A percentile compares a stretch with the other conserved stretches of the same genome.
Evolutionary conservation across 2,888 invertebrate genomes (phyloP).

Genomic region (Polylopha cassiicola): DNA sequence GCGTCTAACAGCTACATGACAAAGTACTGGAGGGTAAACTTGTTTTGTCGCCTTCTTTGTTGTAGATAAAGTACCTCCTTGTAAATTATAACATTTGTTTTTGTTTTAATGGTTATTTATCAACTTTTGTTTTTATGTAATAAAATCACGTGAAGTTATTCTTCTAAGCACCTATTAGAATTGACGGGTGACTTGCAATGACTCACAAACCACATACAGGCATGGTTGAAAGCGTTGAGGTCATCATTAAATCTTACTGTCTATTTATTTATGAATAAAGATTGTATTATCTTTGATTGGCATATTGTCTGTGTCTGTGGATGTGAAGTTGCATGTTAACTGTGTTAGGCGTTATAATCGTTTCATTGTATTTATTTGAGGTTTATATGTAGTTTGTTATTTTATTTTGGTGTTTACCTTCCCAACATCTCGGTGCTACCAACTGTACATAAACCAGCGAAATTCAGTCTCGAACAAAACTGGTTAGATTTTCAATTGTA

Average conservation of each 20-base stretch:
- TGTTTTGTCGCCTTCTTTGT: slow-evolving; percentile 6
- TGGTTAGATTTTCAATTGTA: slow-evolving; percentile 14
- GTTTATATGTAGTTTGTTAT: slow-evolving; percentile 31
- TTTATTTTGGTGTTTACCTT: slow-evolving; percentile 31
- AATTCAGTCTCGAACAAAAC: slow-evolving; percentile 7
- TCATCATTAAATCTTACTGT: too few relatives aligned
- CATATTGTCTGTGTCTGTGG: too few relatives aligned
- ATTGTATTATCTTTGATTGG: too few relatives aligned
- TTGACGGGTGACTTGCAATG: too few relatives aligned
- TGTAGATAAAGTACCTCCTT: slow-evolving; percentile 33
- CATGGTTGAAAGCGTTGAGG: too few relatives aligned
- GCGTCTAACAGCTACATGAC: too few relatives aligned
- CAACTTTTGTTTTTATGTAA: slow-evolving; percentile 35
- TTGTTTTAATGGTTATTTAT: slow-evolving; percentile 51
- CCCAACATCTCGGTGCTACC: slow-evolving; percentile 20
- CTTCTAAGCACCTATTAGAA: slow-evolving; percentile 38
- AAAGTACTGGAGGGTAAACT: slow-evolving; percentile 25
- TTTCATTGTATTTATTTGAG: slow-evolving; percentile 40
- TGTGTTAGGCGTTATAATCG: slow-evolving; percentile 34
- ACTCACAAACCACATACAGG: too few relatives aligned
- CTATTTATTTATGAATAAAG: too few relatives aligned
- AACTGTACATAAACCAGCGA: slow-evolving; percentile 11
- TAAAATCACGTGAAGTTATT: slow-evolving; percentile 46
- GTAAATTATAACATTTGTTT: slow-evolving; percentile 49
- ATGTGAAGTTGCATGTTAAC: neutral